Conservation (phyloP, 2,113 vertebrate species). For the Lycaon pictus region DNA sequence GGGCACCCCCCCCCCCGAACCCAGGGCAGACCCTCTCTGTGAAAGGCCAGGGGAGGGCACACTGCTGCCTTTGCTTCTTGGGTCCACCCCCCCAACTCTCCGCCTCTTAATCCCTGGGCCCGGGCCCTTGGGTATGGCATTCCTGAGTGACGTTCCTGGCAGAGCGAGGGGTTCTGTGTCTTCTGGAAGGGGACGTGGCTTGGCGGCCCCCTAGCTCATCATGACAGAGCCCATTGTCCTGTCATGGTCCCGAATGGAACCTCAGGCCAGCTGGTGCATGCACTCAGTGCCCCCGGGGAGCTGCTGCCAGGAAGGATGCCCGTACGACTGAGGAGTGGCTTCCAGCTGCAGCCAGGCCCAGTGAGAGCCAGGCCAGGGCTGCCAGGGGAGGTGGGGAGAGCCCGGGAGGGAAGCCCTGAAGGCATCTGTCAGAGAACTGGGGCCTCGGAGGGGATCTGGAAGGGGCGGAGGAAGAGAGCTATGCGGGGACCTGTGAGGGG, state of each 20-base stretch:
- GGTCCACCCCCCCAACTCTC: not conserved
- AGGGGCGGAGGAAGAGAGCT: not conserved
- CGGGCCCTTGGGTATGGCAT: fast-evolving
- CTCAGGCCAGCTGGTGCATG: fast-evolving
- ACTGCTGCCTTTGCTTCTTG: not conserved
- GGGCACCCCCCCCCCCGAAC: not conserved
- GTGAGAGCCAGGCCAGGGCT: fast-evolving
- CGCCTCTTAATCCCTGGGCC: not conserved
- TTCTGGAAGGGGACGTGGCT: no score
- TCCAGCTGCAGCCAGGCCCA: fast-evolving
- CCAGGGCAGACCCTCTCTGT: no score
- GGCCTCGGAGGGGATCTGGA: no score
- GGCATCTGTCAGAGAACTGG: not conserved
- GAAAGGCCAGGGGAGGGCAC: no score
- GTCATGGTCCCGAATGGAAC: not conserved
- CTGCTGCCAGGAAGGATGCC: fast-evolving
- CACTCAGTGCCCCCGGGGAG: not conserved
- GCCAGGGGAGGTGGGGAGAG: fast-evolving
- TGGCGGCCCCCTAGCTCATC: not conserved
- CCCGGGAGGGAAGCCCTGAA: not conserved
- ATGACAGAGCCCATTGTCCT: not conserved
- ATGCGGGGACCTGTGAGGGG: not conserved
- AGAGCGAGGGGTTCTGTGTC: not conserved
- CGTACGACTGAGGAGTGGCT: fast-evolving
- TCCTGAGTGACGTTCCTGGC: not conserved